These are phyloP conservation scores for Trachurus trachurus DNA, from an alignment of 2,797 vertebrate genomes.

Conservation along the genomic window DNA sequence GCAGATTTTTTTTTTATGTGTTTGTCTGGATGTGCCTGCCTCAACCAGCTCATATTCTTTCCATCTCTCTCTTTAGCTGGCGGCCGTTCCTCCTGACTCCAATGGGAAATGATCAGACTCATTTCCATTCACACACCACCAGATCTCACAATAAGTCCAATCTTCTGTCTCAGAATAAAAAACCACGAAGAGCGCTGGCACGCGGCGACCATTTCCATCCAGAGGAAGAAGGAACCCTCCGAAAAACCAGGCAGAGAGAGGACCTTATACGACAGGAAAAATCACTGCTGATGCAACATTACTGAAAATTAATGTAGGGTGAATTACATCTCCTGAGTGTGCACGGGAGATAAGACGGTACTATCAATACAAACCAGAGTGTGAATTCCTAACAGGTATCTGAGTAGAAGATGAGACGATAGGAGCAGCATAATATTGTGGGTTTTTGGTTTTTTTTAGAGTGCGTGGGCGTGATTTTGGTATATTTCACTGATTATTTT, in stretches of 20 bases:
- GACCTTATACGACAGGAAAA: slow-evolving; percentile 31
- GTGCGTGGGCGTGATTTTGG: background rate
- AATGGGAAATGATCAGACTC: slow-evolving; percentile 27
- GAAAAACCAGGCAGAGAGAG: slow-evolving; percentile 25
- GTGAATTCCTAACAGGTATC: slow-evolving; percentile 23
- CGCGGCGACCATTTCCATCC: slow-evolving; percentile 34
- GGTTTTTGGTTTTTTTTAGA: background rate
- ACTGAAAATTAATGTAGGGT: slow-evolving; percentile 59
- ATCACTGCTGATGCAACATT: slow-evolving; percentile 46
- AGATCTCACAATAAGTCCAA: slow-evolving; percentile 25
- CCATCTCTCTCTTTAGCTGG: slow-evolving; percentile 22
- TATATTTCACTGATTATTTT: background rate
- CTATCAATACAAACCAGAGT: slow-evolving; percentile 52
- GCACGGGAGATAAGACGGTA: slow-evolving; percentile 43
- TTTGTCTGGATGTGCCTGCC: slow-evolving; percentile 6
- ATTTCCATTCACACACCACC: slow-evolving; percentile 45
- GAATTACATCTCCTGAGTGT: slow-evolving; percentile 54
- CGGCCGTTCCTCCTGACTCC: slow-evolving; percentile 12
- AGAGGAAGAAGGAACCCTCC: slow-evolving; percentile 19
- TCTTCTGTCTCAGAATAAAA: slow-evolving; percentile 35
- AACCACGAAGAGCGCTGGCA: slow-evolving; percentile 42
- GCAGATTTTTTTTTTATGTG: background rate
- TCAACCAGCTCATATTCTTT: slow-evolving; percentile 9
- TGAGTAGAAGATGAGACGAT: slow-evolving; percentile 13
- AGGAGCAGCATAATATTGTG: background rate